Evolutionary conservation across 2,888 invertebrate genomes (phyloP).

Genomic region (Brachynemurus nebulosus): DNA sequence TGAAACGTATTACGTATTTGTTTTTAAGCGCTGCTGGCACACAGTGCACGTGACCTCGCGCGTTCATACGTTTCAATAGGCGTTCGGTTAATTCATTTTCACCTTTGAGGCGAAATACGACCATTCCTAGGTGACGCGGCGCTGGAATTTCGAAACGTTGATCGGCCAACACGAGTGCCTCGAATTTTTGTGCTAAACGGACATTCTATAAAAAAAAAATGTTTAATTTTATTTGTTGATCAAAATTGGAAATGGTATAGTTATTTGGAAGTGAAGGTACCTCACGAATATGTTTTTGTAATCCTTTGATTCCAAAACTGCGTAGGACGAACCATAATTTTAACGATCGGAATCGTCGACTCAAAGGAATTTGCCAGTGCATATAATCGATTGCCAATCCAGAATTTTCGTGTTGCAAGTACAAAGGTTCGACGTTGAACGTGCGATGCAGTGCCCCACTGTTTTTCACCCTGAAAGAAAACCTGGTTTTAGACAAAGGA

Average conservation of each 20-base stretch:
- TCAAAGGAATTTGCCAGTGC: constrained; percentile 97
- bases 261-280: constrained; percentile 32
- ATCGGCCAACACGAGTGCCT: constrained; percentile 70
- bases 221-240: too few relatives aligned
- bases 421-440: constrained; percentile 95
- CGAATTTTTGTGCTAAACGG: constrained; percentile 78
- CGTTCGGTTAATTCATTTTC: constrained; percentile 80
- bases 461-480: constrained; percentile 70
- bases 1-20: constrained; percentile 82
- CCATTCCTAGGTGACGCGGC: constrained; percentile 71
- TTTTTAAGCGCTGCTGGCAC: constrained; percentile 63
- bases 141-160: constrained; percentile 83
- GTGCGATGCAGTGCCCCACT: constrained; percentile 87
- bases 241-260: too few relatives aligned
- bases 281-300: constrained; percentile 87
- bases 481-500: not conserved
- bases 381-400: constrained; percentile 91
- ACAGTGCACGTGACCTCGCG: constrained; percentile 78
- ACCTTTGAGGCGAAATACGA: constrained; percentile 73
- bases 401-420: constrained; percentile 94
- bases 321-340: constrained; percentile 97
- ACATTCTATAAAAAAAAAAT: constrained; percentile 54
- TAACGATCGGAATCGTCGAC: constrained; percentile 81
- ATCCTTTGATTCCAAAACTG: constrained; percentile 77
- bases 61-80: constrained; percentile 75